Conservation (phyloP, 2,797 vertebrate genomes). For the Cercopithecus diana region DNA sequence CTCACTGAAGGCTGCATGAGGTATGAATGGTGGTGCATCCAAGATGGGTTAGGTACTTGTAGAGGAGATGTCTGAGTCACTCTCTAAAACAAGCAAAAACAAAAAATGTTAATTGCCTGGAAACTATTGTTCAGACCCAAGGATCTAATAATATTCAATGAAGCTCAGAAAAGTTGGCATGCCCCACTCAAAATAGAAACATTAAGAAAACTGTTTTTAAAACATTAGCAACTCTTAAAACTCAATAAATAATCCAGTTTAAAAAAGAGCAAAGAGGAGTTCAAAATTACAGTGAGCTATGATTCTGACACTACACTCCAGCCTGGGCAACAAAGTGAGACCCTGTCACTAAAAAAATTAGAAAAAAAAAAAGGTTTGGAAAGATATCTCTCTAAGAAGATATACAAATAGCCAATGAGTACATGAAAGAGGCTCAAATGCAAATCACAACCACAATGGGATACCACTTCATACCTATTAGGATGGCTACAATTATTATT, state of each 20-base stretch:
- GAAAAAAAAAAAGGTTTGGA: not conserved
- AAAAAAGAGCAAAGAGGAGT: not conserved
- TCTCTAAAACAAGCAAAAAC: slow-evolving; percentile 65
- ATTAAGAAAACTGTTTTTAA: not conserved
- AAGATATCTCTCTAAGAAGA: not conserved
- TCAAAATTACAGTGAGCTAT: not conserved
- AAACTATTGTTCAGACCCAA: not conserved
- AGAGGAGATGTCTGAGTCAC: slow-evolving; percentile 65
- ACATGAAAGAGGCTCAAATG: not conserved
- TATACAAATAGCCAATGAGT: not conserved
- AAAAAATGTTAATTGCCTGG: slow-evolving; percentile 19
- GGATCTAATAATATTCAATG: not conserved
- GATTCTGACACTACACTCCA: not conserved
- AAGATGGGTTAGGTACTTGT: slow-evolving; percentile 93
- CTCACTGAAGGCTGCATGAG: slow-evolving; percentile 96
- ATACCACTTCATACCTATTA: not conserved
- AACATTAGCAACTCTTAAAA: not conserved
- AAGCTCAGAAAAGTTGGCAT: not conserved
- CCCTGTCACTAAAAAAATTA: not conserved
- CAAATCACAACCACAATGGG: not conserved
- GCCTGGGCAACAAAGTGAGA: not conserved
- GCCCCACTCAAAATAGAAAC: not conserved
- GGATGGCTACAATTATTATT: not conserved
- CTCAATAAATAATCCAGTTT: not conserved
- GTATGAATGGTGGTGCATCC: slow-evolving; percentile 96